Percentiles rank a stretch among this genome's conserved stretches.
phyloP scores from a whole-genome alignment of 2,888 invertebrate genomes.

The Mimas tiliae region DNA sequence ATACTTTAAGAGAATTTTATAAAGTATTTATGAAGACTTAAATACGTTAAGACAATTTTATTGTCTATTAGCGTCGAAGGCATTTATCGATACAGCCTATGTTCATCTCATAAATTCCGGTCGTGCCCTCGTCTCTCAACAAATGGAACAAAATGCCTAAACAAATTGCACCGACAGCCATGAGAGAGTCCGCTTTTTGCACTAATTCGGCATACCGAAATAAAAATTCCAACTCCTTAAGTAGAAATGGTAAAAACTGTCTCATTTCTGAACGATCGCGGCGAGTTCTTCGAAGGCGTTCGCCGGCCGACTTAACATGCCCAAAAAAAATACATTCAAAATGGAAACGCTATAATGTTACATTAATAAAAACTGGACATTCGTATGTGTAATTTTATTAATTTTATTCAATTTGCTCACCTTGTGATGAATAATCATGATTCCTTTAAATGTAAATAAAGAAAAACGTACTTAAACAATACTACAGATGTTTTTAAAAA shows the following conservation, averaged over 20 bases:
- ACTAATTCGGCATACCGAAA: slow-evolving; percentile 85
- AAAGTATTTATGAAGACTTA: too few species aligned
- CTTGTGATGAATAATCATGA: not conserved
- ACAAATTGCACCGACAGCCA: slow-evolving; percentile 74
- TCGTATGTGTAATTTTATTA: not conserved
- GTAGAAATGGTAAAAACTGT: slow-evolving; percentile 61
- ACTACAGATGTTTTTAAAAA: too few species aligned
- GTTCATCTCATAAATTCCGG: slow-evolving; percentile 66
- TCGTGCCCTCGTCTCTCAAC: slow-evolving; percentile 58
- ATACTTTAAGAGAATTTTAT: slow-evolving; percentile 31
- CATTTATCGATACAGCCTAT: slow-evolving; percentile 58
- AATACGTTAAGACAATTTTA: slow-evolving; percentile 34
- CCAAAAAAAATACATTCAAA: slow-evolving; percentile 17
- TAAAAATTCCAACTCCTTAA: slow-evolving; percentile 82
- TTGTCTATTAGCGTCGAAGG: slow-evolving; percentile 35
- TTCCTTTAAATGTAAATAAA: not conserved
- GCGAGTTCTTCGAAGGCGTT: slow-evolving; percentile 37
- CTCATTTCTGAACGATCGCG: slow-evolving; percentile 53
- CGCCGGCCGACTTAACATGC: slow-evolving; percentile 31
- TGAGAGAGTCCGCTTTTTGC: slow-evolving; percentile 79
- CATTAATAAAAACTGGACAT: not conserved
- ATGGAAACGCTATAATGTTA: not conserved
- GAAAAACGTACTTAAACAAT: too few species aligned
- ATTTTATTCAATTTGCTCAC: not conserved
- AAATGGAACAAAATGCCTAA: slow-evolving; percentile 82